phyloP scores from a whole-genome alignment of 2,113 vertebrate genomes.

The Chionodraco myersi region DNA sequence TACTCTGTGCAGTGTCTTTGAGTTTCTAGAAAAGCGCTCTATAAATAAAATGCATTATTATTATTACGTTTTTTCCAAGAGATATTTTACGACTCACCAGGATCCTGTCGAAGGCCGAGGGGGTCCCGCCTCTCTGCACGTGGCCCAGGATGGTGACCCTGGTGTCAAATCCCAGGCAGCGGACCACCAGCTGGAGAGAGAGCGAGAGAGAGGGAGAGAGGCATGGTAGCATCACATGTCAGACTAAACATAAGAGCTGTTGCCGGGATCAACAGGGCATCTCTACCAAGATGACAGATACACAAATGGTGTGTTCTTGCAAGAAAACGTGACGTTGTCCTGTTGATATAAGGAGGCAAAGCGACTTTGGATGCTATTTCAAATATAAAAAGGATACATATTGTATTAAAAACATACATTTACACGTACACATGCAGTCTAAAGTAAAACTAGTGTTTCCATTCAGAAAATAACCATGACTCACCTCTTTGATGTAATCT shows the following conservation, averaged over 20 bases:
- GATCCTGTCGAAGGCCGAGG: no score
- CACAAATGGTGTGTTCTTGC: not conserved
- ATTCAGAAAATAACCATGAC: no score
- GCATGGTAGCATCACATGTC: not conserved
- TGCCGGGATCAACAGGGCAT: not conserved
- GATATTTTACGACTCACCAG: no score
- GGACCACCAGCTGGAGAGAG: constrained; percentile 87
- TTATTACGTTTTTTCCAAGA: no score
- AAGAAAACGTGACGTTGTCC: no score
- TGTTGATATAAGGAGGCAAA: not conserved
- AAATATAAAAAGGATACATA: not conserved
- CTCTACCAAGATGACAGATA: no score
- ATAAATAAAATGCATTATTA: no score
- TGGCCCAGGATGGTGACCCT: constrained; percentile 91
- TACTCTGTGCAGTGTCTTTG: no score
- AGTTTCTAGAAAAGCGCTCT: no score
- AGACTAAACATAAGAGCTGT: not conserved
- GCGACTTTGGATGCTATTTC: not conserved
- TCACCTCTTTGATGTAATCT: constrained; percentile 92
- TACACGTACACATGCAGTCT: not conserved
- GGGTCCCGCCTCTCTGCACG: no score
- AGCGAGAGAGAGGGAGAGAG: not conserved
- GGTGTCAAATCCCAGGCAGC: constrained; percentile 89
- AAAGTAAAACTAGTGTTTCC: no score
- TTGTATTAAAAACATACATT: not conserved